A percentile compares a stretch with the other conserved stretches of the same genome.
phyloP scores from a whole-genome alignment of 2,113 vertebrate species.

The Oostethus manadensis region DNA sequence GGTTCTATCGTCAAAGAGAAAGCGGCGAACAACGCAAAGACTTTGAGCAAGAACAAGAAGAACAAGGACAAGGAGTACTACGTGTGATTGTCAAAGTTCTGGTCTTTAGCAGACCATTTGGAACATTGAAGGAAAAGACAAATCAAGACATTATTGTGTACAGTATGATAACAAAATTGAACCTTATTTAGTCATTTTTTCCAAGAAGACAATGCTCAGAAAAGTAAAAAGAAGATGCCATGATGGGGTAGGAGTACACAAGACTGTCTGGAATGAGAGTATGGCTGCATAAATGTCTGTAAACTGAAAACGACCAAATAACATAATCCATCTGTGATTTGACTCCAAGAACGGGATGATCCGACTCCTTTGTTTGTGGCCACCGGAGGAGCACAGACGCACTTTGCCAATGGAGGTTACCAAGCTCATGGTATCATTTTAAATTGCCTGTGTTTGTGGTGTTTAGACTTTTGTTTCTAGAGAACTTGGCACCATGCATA shows the following conservation, averaged over 20 bases:
- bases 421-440: constrained; percentile 85
- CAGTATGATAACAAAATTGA: constrained; percentile 83
- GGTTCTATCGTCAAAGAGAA: constrained; percentile 97
- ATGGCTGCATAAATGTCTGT: constrained; percentile 43
- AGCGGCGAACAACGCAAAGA: constrained; percentile 86
- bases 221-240: constrained; percentile 29
- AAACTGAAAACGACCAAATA: constrained; percentile 67
- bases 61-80: constrained; percentile 99
- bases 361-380: constrained; percentile 80
- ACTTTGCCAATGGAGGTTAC: constrained; percentile 54
- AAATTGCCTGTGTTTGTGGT: constrained; percentile 91
- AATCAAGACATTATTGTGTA: constrained; percentile 79
- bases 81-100: constrained; percentile 80
- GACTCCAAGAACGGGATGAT: constrained; percentile 60
- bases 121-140: constrained; percentile 42
- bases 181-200: constrained; percentile 80
- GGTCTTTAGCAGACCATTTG: constrained; percentile 43
- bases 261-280: constrained; percentile 53
- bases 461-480: constrained; percentile 79
- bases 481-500: constrained; percentile 65
- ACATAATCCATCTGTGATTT: constrained; percentile 60
- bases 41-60: constrained; percentile 94
- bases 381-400: constrained; percentile 56
- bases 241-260: constrained; percentile 73
- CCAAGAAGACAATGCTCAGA: constrained; percentile 74